Percentiles rank a stretch among this genome's conserved stretches.
Evolutionary conservation across 2,888 invertebrate genomes (phyloP).

Genomic region (Drosophila meridiana): DNA sequence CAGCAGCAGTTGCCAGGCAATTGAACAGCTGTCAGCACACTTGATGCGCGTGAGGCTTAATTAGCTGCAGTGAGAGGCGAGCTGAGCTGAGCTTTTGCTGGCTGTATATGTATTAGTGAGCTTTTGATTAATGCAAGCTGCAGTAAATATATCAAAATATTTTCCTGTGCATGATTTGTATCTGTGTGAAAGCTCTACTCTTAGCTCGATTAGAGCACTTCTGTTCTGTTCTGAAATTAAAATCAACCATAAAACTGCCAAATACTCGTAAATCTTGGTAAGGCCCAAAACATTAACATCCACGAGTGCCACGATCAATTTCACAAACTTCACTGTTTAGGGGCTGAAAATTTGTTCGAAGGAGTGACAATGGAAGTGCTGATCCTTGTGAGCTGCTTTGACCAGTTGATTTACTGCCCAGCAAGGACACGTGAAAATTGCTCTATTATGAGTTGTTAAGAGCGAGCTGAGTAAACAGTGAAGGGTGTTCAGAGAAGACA

Average conservation of each 20-base stretch:
- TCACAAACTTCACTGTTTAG: slow-evolving; percentile 40
- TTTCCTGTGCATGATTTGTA: neutral
- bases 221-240: slow-evolving; percentile 23
- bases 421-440: slow-evolving; percentile 83
- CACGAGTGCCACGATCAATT: slow-evolving; percentile 76
- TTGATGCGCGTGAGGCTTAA: slow-evolving; percentile 20
- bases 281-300: slow-evolving; percentile 49
- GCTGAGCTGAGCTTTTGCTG: neutral
- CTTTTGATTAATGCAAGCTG: neutral
- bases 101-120: neutral
- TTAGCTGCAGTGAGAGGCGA: neutral
- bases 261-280: slow-evolving; percentile 52
- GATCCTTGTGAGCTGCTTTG: slow-evolving; percentile 38
- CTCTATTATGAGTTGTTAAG: slow-evolving; percentile 84
- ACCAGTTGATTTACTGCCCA: slow-evolving; percentile 69
- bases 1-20: slow-evolving; percentile 40
- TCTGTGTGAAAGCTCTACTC: slow-evolving; percentile 21
- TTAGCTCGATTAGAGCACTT: slow-evolving; percentile 7
- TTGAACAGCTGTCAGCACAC: slow-evolving; percentile 32
- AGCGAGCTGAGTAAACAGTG: slow-evolving; percentile 77
- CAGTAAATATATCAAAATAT: neutral
- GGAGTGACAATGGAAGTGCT: slow-evolving; percentile 69
- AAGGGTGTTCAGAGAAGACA: slow-evolving; percentile 27
- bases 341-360: slow-evolving; percentile 42
- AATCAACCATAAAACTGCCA: slow-evolving; percentile 50